Percentiles rank a stretch among this genome's conserved stretches.
Conservation (phyloP, 2,888 invertebrate species). For the Glaucopsyche alexis region DNA sequence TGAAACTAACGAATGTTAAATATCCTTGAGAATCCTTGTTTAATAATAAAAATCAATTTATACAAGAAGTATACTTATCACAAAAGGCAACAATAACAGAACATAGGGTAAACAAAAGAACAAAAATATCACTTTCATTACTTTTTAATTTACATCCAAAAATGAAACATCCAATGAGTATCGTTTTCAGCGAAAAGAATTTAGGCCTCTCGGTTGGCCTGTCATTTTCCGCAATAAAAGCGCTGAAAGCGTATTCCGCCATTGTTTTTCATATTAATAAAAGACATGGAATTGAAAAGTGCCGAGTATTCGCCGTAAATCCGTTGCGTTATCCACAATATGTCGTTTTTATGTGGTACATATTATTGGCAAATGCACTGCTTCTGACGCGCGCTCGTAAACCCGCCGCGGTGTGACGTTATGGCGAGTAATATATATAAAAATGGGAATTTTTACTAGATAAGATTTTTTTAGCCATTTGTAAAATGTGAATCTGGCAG, state of each 20-base stretch:
- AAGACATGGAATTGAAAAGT: slow-evolving; percentile 29
- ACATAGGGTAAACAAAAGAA: not conserved
- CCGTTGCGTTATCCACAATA: slow-evolving; percentile 34
- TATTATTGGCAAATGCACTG: slow-evolving; percentile 37
- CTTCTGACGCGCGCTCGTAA: slow-evolving; percentile 32
- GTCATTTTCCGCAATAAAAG: slow-evolving; percentile 23
- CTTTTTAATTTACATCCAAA: slow-evolving; percentile 21
- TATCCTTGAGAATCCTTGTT: too few relatives aligned
- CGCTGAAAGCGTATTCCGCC: slow-evolving; percentile 18
- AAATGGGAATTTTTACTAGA: slow-evolving; percentile 26
- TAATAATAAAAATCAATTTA: not conserved
- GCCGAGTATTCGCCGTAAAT: slow-evolving; percentile 34
- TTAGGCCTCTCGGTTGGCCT: slow-evolving; percentile 27
- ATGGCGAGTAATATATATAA: slow-evolving; percentile 27
- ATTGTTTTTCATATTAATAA: slow-evolving; percentile 28
- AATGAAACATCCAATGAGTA: slow-evolving; percentile 24
- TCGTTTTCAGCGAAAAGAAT: slow-evolving; percentile 16
- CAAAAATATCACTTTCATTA: slow-evolving; percentile 13
- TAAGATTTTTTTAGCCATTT: slow-evolving; percentile 27
- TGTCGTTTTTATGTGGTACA: slow-evolving; percentile 36
- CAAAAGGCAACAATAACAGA: not conserved
- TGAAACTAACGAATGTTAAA: too few relatives aligned
- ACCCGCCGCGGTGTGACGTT: slow-evolving; percentile 27
- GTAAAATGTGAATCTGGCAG: slow-evolving; percentile 14
- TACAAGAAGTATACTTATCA: not conserved